Evolutionary conservation across 2,888 invertebrate species (phyloP).

Genomic region (Thelaira solivaga): DNA sequence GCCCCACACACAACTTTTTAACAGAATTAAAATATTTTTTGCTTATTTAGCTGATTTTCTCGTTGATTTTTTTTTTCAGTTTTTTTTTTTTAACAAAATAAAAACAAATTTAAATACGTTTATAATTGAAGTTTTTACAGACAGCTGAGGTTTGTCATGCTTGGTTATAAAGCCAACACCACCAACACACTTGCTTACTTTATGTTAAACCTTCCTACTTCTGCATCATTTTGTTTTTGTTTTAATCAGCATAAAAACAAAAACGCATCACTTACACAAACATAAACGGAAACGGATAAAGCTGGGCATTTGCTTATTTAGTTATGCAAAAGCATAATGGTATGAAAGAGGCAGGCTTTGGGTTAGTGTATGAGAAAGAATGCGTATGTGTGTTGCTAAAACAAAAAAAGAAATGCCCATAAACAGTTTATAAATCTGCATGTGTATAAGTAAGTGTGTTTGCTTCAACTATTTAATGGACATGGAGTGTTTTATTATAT

Average conservation of each 20-base stretch:
- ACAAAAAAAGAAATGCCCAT: no score
- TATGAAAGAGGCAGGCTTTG: not conserved
- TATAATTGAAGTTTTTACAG: conserved; percentile 69
- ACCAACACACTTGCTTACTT: not conserved
- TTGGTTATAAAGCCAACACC: no score
- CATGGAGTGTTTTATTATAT: not conserved
- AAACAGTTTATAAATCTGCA: no score
- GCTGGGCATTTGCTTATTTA: conserved; percentile 34
- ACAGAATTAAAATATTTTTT: conserved; percentile 57
- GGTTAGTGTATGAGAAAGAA: not conserved
- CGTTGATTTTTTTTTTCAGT: conserved; percentile 42
- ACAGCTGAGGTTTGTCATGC: conserved; percentile 68
- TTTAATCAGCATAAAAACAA: not conserved
- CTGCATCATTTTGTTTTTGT: not conserved
- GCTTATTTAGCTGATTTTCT: conserved; percentile 63
- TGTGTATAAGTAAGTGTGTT: no score
- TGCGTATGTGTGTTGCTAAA: conserved; percentile 42
- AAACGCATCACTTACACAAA: conserved; percentile 35
- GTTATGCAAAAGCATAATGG: conserved; percentile 2
- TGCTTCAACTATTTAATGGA: no score
- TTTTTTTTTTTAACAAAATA: conserved; percentile 45
- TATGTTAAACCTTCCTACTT: conserved; percentile 4
- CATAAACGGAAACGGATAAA: conserved; percentile 57
- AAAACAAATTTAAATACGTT: conserved; percentile 62
- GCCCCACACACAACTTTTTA: no score